phyloP scores from a whole-genome alignment of 2,113 vertebrate genomes.

The Leucoraja erinaceus region DNA sequence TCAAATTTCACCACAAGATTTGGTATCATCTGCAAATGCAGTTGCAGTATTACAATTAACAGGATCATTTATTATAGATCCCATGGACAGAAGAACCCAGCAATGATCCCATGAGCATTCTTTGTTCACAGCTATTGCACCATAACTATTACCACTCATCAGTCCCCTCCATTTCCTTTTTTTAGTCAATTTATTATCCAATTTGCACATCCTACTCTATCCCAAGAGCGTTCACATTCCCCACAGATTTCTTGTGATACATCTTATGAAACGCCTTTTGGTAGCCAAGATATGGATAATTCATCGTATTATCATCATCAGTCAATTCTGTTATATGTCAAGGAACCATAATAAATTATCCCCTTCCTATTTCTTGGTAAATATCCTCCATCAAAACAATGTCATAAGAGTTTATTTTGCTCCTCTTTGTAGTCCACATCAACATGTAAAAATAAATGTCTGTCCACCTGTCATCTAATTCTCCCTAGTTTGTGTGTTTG shows the following conservation, averaged over 20 bases:
- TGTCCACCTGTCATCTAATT: not conserved
- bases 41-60: not conserved
- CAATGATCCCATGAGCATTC: not conserved
- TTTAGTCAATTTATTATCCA: constrained; percentile 10
- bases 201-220: not conserved
- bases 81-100: not conserved
- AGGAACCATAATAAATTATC: not conserved
- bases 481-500: not conserved
- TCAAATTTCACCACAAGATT: not conserved
- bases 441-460: not conserved
- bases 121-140: not conserved
- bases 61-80: not conserved
- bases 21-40: not conserved
- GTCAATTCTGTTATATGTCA: not conserved
- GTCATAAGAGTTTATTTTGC: not conserved
- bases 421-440: not conserved
- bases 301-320: not conserved
- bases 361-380: not conserved
- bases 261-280: not conserved
- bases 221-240: not conserved
- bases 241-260: not conserved
- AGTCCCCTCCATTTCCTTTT: not conserved
- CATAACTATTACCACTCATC: too few species aligned
- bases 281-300: not conserved
- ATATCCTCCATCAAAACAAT: not conserved